Evolutionary conservation across 2,113 vertebrate species (phyloP).

Genomic region (Cathartes aura): DNA sequence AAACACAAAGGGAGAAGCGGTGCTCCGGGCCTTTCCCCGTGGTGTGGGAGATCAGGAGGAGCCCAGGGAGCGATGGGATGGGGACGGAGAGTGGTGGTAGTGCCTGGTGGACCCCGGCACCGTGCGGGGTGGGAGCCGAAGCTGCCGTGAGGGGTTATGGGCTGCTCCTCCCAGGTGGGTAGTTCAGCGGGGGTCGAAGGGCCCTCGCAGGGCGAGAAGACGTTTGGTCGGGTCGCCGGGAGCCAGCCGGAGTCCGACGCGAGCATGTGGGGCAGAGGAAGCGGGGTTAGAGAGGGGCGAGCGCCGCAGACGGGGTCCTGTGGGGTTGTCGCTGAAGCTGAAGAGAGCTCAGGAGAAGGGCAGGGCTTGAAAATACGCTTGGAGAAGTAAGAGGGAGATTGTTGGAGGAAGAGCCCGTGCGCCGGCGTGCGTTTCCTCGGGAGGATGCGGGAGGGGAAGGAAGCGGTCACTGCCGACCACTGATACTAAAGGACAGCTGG

Average conservation of each 20-base stretch:
- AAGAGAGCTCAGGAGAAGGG: background rate
- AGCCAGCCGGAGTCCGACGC: accelerated
- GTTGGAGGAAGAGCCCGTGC: background rate
- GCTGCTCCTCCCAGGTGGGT: background rate
- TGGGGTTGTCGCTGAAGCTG: accelerated
- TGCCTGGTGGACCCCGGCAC: accelerated
- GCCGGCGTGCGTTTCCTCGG: accelerated
- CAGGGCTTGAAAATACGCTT: accelerated
- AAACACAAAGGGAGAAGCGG: background rate
- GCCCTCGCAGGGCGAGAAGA: accelerated
- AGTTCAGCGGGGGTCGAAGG: background rate
- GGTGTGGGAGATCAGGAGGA: background rate
- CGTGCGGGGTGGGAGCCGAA: background rate
- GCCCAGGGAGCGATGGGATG: background rate
- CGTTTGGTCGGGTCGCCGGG: accelerated
- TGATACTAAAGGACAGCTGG: background rate
- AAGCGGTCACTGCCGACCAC: accelerated
- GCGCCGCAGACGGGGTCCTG: accelerated
- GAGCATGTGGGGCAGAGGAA: background rate
- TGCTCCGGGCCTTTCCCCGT: accelerated
- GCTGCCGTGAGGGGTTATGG: accelerated
- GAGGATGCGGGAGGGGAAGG: background rate
- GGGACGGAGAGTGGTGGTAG: background rate
- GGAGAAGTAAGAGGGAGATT: background rate
- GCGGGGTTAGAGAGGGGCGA: accelerated